Evolutionary conservation across 2,888 invertebrate genomes (phyloP), one percentile per base, ranked within the genome.

Genomic region (Sialis fuliginosa): DNA sequence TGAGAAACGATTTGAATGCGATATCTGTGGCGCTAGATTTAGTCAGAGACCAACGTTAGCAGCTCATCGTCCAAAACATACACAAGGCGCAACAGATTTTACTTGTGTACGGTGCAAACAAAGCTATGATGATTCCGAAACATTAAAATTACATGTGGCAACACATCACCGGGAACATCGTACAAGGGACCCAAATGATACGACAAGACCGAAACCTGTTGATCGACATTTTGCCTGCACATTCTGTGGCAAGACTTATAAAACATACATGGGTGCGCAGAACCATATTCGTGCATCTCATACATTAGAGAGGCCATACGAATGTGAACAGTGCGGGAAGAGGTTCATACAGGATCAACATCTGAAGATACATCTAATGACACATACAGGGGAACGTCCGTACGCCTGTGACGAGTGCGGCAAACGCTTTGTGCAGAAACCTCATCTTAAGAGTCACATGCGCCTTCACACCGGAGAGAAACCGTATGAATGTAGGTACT

Each of bases 401-500:
- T 33, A 43, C 10, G 32, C 12, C 5, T 43, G 43, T 7, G 12
- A 43, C 7, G 33, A 33, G 4, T 43, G 43, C 34, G n/a, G 33
- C 4, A 43, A 33, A 43, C 4, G 32, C 6, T 43, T 43, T 33
- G 33, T 34, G 12, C 43, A 43, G 9, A 43, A 33, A 34, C 33
- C 31, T 5, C 43, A 43, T 43, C 31, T 43, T 12, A 34, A 33
- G n/a, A 33, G 33, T 33, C 43, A 43, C 22, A 32, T 31, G 32
- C 33, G 32, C n/a, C 34, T 43, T 33, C 43, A 43, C 34, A 43
- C 43, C 10, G 43, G 43, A 12, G 34, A 31, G 5, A 43, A 43
- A 43, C 43, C 43, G 22, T 43, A 43, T 33, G 31, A 43, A 12
- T 43, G 43, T 43, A n/a, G 33, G 33, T 43, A 31, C 9, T 43